Base-by-base conservation (phyloP, 2,888 invertebrate genomes). In the Ennomos quercinarius region DNA sequence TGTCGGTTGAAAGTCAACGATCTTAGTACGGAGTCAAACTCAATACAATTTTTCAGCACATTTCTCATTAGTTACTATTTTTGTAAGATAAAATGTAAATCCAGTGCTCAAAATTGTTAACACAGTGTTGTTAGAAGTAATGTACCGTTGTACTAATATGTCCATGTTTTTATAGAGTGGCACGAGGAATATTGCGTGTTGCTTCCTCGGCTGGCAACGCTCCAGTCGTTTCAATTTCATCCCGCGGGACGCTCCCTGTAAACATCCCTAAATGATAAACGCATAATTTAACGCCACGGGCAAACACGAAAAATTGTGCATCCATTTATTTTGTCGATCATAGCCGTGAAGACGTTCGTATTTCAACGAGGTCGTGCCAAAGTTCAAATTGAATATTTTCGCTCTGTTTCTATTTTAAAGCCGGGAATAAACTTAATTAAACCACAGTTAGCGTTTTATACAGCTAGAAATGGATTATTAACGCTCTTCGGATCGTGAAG, bases 191-290 rank as follows among this genome's bases (percentile, higher is more conserved):
- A 67, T 68, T 62, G 67, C 64, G 61, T 71, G 66, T 65, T 78
- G 78, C 78, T 77, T 73, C 62, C 66, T 68, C 71, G 58, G 74
- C 83, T 90, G 90, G 91, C 90, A 86, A 61, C 64, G 82, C 80
- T 92, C 91, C 91, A 92, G 89, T 87, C 83, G 82, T 91, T 92
- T 91, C 91, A 91, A 91, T 91, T 90, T 87, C 81, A 87, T 83
- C 84, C 84, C 82, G 83, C 81, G 84, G 84, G 81, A 80, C 77
- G 78, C 70, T 78, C 77, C 81, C 83, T 84, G 90, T 89, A 89
- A 91, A 91, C 89, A 90, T 86, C 86, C 86, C 86, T 87, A 89
- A 91, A 90, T 90, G 89, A 89, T 91, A 87, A 90, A 91, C 88
- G 86, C 85, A 87, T 87, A 88, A 89, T 89, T 90, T 90, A 89